These are phyloP conservation scores for Synergus gifuensis DNA, from an alignment of 2,888 invertebrate species.

Conservation along the genomic window DNA sequence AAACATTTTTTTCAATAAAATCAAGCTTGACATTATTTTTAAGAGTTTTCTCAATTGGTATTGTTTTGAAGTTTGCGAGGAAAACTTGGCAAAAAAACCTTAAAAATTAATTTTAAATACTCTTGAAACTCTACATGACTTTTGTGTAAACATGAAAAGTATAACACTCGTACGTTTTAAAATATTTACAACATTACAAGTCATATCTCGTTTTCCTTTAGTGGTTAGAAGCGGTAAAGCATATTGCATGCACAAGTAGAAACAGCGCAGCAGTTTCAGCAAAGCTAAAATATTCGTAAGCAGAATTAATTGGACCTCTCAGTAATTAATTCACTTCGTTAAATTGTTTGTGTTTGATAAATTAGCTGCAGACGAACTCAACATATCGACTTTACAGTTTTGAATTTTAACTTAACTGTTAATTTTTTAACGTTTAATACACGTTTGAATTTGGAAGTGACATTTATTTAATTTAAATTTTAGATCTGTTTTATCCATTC, in stretches of 20 bases:
- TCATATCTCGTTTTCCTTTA: not conserved
- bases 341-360: constrained; percentile 42
- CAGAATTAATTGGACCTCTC: constrained; percentile 48
- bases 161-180: not conserved
- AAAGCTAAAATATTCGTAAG: constrained; percentile 43
- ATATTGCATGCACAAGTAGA: constrained; percentile 4
- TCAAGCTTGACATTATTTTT: too few relatives aligned
- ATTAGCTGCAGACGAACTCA: not conserved
- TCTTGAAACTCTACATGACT: not conserved
- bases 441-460: too few relatives aligned
- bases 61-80: too few relatives aligned
- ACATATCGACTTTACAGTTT: constrained; percentile 21
- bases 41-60: too few relatives aligned
- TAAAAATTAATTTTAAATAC: not conserved
- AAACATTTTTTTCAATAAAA: not conserved
- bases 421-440: not conserved
- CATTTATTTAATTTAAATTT: not conserved
- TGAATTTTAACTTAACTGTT: constrained; percentile 18
- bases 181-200: not conserved
- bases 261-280: constrained; percentile 36
- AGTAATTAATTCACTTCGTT: constrained; percentile 52
- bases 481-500: not conserved
- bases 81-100: too few relatives aligned
- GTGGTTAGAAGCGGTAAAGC: not conserved
- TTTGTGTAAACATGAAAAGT: not conserved